phyloP scores from a whole-genome alignment of 1,140 invertebrate genomes.

The Scylla paramamosain region DNA sequence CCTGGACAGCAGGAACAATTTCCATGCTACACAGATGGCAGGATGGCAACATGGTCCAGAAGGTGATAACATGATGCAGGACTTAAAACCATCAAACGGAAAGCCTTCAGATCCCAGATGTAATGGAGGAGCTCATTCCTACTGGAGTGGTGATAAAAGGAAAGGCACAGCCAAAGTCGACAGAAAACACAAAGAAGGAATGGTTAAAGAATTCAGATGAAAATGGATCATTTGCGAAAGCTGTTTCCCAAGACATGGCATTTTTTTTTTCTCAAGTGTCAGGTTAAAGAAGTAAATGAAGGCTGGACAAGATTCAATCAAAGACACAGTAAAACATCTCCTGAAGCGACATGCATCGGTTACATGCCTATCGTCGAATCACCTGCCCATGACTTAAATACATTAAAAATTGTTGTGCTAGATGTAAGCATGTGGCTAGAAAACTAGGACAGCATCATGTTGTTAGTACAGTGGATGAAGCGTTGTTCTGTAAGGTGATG shows the following conservation, averaged over 20 bases:
- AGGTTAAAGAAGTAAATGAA: slow-evolving; percentile 39
- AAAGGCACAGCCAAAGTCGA: no score
- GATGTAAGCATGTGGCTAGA: slow-evolving; percentile 51
- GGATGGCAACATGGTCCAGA: slow-evolving; percentile 34
- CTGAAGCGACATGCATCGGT: slow-evolving; percentile 32
- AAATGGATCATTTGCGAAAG: slow-evolving; percentile 50
- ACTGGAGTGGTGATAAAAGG: no score
- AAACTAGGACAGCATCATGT: slow-evolving; percentile 46
- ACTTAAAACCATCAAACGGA: slow-evolving; percentile 42
- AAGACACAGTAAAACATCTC: slow-evolving; percentile 31
- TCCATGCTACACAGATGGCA: slow-evolving; percentile 37
- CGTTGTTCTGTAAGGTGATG: slow-evolving; percentile 58
- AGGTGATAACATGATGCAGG: slow-evolving; percentile 5
- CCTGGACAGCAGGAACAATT: slow-evolving; percentile 31
- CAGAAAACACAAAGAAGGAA: slow-evolving; percentile 53
- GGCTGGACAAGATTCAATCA: slow-evolving; percentile 36
- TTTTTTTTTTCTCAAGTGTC: slow-evolving; percentile 46
- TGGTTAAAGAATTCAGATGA: slow-evolving; percentile 51
- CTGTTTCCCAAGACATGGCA: slow-evolving; percentile 48
- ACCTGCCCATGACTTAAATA: slow-evolving; percentile 38
- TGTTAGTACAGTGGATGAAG: slow-evolving; percentile 52
- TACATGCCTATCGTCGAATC: no score
- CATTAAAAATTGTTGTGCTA: slow-evolving; percentile 50
- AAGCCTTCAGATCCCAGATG: slow-evolving; percentile 33
- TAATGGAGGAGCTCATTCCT: no score